These are phyloP conservation scores for Leptosomus discolor DNA, from an alignment of 2,113 vertebrate species.

Conservation along the genomic window DNA sequence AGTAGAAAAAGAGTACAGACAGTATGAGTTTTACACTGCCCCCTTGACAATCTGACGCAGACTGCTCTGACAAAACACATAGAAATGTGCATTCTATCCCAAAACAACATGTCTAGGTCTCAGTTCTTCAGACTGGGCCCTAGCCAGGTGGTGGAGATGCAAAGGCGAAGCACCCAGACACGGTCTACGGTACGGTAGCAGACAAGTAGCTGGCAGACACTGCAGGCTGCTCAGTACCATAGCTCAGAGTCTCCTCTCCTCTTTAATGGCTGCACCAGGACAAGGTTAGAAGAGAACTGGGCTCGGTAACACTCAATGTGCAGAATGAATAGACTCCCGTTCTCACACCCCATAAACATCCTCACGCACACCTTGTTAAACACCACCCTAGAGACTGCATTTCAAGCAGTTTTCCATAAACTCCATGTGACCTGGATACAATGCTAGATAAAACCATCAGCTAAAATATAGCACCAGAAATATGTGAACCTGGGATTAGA, in stretches of 20 bases:
- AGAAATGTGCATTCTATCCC: not conserved
- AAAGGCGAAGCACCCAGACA: not conserved
- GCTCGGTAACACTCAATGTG: not conserved
- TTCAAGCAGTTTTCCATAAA: conserved; percentile 45
- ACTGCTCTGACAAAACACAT: not conserved
- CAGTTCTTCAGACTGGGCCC: not conserved
- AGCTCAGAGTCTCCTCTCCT: not conserved
- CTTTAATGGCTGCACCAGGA: not conserved
- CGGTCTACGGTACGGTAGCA: not conserved
- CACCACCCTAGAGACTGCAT: not conserved
- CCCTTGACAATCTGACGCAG: not conserved
- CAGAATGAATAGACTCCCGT: conserved; percentile 33
- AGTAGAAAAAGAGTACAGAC: not conserved
- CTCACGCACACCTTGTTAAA: conserved; percentile 45
- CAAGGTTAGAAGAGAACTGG: not conserved
- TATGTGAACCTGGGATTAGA: conserved; percentile 29
- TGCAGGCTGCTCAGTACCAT: not conserved
- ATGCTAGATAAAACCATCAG: not conserved
- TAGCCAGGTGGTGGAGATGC: not conserved
- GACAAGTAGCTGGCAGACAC: not conserved
- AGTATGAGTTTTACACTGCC: not conserved
- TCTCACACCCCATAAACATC: conserved; percentile 57
- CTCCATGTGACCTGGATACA: conserved; percentile 25
- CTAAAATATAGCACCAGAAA: conserved; percentile 4
- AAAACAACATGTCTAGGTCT: not conserved